A percentile compares a stretch with the other conserved stretches of the same genome.
phyloP scores from a whole-genome alignment of 2,113 vertebrate species.

The Sigmodon hispidus region DNA sequence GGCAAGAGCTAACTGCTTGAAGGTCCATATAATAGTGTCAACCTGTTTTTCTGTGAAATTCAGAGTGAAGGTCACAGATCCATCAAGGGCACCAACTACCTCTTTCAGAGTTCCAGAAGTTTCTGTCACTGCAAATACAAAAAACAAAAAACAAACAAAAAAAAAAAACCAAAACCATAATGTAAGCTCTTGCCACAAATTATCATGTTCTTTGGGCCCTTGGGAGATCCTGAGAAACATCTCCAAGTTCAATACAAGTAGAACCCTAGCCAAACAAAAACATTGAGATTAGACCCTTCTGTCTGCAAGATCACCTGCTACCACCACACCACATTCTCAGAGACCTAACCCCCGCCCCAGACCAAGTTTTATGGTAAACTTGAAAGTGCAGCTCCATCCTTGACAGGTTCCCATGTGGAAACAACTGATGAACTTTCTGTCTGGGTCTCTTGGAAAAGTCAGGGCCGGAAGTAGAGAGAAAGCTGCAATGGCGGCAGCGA shows the following conservation, averaged over 20 bases:
- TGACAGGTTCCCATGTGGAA: background rate
- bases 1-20: constrained; percentile 27
- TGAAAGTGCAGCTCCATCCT: background rate
- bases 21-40: constrained; percentile 62
- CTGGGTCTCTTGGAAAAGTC: background rate
- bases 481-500: too few species aligned
- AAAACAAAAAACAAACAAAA: too few species aligned
- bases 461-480: too few species aligned
- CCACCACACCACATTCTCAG: background rate
- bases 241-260: background rate
- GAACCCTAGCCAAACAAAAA: background rate
- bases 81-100: constrained; percentile 44
- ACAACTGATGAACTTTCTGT: background rate
- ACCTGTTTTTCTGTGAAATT: background rate
- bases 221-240: background rate
- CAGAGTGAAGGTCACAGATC: constrained; percentile 71
- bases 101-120: background rate
- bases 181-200: background rate
- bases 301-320: background rate
- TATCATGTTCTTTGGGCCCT: background rate
- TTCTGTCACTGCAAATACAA: constrained; percentile 50
- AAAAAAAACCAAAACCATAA: too few species aligned
- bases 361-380: background rate
- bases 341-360: too few species aligned
- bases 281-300: background rate